Evolutionary conservation across 2,888 invertebrate genomes (phyloP).

Genomic region (Creontiades dilutus): DNA sequence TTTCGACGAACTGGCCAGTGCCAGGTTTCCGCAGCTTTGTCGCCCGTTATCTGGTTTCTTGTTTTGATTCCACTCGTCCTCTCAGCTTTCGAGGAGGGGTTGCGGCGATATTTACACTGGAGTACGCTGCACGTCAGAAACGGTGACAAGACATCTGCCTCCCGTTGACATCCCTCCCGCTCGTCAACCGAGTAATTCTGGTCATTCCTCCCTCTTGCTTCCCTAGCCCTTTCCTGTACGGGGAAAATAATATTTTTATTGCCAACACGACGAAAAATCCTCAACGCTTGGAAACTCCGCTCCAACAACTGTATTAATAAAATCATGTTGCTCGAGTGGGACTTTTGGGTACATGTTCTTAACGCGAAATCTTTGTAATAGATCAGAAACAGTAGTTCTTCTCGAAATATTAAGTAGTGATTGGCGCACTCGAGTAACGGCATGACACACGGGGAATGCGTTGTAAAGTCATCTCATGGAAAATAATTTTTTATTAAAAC

Average conservation of each 20-base stretch:
- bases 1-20: not conserved
- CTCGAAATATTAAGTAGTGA: too few species aligned
- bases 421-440: too few species aligned
- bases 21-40: not conserved
- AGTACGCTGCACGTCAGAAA: constrained; percentile 20
- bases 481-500: too few species aligned
- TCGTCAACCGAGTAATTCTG: not conserved
- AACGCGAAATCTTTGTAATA: too few species aligned
- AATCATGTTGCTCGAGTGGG: too few species aligned
- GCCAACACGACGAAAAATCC: too few species aligned
- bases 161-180: not conserved
- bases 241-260: not conserved
- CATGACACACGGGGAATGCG: too few species aligned
- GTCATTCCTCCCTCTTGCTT: not conserved
- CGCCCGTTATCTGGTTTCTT: not conserved
- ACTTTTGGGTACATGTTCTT: too few species aligned
- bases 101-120: constrained; percentile 7
- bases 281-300: too few species aligned
- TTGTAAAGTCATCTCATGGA: too few species aligned
- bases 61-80: not conserved
- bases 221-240: not conserved
- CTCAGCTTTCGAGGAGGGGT: not conserved
- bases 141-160: not conserved
- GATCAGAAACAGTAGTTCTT: too few species aligned
- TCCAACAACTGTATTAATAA: too few species aligned